These are phyloP conservation scores for Papilio machaon DNA, from an alignment of 1,140 invertebrate genomes.

Conservation along the genomic window DNA sequence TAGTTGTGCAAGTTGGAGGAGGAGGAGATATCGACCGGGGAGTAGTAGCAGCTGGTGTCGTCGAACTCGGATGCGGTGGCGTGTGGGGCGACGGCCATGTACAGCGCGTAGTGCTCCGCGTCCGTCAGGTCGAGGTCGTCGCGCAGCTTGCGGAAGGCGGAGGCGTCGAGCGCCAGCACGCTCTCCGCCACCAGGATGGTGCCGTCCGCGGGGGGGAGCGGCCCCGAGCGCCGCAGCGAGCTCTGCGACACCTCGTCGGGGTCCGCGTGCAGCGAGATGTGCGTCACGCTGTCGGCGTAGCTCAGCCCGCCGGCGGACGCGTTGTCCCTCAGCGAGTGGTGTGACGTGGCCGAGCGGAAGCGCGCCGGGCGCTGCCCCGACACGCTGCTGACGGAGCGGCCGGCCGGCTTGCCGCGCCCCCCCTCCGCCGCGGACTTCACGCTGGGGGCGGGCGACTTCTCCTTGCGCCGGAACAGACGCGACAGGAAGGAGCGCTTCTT, in stretches of 20 bases:
- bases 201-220: slow-evolving; percentile 63
- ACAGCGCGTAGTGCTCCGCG: slow-evolving; percentile 93
- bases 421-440: slow-evolving; percentile 66
- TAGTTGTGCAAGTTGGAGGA: slow-evolving; percentile 84
- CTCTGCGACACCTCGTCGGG: slow-evolving; percentile 61
- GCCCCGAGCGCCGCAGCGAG: slow-evolving; percentile 56
- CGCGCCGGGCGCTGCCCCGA: slow-evolving; percentile 80
- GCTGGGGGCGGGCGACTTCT: slow-evolving; percentile 74
- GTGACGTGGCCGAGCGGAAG: slow-evolving; percentile 70
- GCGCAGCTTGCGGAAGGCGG: slow-evolving; percentile 71
- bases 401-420: slow-evolving; percentile 71
- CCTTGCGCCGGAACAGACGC: slow-evolving; percentile 72
- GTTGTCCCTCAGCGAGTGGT: slow-evolving; percentile 75
- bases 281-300: slow-evolving; percentile 82
- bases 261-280: slow-evolving; percentile 84
- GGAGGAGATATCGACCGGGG: slow-evolving; percentile 85
- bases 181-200: slow-evolving; percentile 79
- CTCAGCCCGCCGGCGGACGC: slow-evolving; percentile 69
- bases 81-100: slow-evolving; percentile 91
- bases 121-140: slow-evolving; percentile 87
- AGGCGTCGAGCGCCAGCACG: slow-evolving; percentile 75
- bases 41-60: slow-evolving; percentile 93
- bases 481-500: slow-evolving; percentile 80
- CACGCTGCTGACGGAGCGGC: slow-evolving; percentile 83
- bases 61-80: slow-evolving; percentile 93